Base-by-base conservation (phyloP, 2,113 vertebrate species). In the Menura novaehollandiae region DNA sequence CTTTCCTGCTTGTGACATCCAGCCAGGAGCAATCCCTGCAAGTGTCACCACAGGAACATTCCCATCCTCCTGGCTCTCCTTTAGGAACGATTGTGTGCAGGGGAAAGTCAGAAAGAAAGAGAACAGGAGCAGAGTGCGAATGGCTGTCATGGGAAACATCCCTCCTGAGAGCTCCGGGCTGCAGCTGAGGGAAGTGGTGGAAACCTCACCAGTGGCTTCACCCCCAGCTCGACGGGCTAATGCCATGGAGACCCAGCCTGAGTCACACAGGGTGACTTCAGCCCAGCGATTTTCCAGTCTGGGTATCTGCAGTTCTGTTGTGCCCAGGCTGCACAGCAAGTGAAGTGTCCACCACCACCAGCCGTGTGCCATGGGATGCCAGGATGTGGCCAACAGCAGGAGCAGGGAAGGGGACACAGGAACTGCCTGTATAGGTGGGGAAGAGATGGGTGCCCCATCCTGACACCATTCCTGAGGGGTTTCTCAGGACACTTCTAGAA, bases 31-130 rank as follows among this genome's bases (percentile, higher is more conserved):
- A 87, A 81, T 20, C 67, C 41, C 82, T 2, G 46, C 85, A 53
- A 87, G 66, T 82, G 69, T 73, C 91, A 85, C 43, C 7, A 27
- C 67, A 92, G 91, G 87, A 96, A 95, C 89, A 62, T 95, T 94
- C 68, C 81, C 87, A 73, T 41, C 72, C 71, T 94, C 53, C 89
- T 89, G 91, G 93, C 94, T 89, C 74, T 74, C 88, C 81, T 94
- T 88, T 59, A 96, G 91, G 94, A 96, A 97, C 0, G 6, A 79
- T 10, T 85, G 66, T 26, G 93, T 2, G 3, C 39, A 51, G 62
- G 47, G 93, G 56, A 95, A 94, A 96, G 85, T 88, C 62, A 86
- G 77, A 72, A 93, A 87, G 91, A 92, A 95, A 95, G 85, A 76
- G 78, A 93, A 93, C 28, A 72, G 22, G 30, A 91, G 55, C 28